Base-by-base conservation (phyloP, 2,888 invertebrate genomes). In the Timandra comae region DNA sequence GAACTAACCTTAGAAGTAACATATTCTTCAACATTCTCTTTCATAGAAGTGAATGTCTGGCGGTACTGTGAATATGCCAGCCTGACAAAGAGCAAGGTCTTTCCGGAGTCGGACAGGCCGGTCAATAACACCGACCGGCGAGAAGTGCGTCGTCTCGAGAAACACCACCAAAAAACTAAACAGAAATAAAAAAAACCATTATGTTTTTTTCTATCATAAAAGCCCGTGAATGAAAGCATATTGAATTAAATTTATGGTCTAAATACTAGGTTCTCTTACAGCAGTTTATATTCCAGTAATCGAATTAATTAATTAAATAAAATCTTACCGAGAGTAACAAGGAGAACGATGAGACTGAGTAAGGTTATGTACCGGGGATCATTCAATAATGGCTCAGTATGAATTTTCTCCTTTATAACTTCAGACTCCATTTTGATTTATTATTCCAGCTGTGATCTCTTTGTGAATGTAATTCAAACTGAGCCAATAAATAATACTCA, bases 41-140 rank as follows among this genome's bases (percentile, higher is more conserved):
- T 91, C 69, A 96, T 92, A n/a, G 97, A 98, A 1, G 95, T 96
- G 59, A 94, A 93, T 4, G 97, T 95, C 43, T 90, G 86, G 33
- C 92, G 82, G 60, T 88, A 90, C 58, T 91, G 91, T 13, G 90
- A 89, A 66, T 91, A 89, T 8, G 93, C 78, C 26, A 98, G 77
- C 60, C 93, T 90, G 33, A 94, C 90, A 76, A 93, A 97, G 33
- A 98, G 76, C 21, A 95, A 80, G 2, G 97, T 97, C 86, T 98
- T 98, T 9, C 98, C 98, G 16, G 95, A 91, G 64, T 97, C 96
- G 52, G 93, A 93, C 2, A 96, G 86, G 2, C 98, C 98, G 31
- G 93, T 91, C 7, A 98, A 62, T 33, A 97, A 75, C 29, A 98
- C 87, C 48, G 89, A 90, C 22, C 88, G 87, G 13, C 92, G 87